Base-by-base conservation (phyloP, 2,113 vertebrate species). In the Phodopus roborovskii region DNA sequence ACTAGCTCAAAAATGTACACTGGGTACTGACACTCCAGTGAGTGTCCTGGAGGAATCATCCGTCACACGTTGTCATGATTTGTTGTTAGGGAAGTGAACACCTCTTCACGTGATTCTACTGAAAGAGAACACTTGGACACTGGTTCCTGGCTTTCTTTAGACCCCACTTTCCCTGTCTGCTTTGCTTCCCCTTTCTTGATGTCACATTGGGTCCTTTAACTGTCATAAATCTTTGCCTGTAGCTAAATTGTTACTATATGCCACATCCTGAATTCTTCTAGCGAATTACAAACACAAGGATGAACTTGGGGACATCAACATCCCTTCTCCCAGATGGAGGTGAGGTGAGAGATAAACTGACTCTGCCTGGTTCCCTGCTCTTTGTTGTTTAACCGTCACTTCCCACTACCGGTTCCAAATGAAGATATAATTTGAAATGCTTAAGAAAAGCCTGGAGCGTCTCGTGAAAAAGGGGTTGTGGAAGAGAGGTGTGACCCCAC, bases 391-490 rank as follows among this genome's bases (percentile, higher is more conserved):
- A 10, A 60, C 13, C 2, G 1, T 68, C 36, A 19, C 62, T 66
- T 56, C 73, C 66, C 39, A 24, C 66, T 60, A 15, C 10, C 10
- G 2, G 17, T 92, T 92, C 64, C 66, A 62, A 50, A 91, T 48
- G 78, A 92, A 95, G 77, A 68, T 8, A 33, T 24, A 82, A 90
- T 6, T 89, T 88, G 87, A 74, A 42, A 45, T 50, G 58, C 71
- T 75, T 84, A 53, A 81, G 70, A 75, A 74, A 91, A 89, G 42
- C 56, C 73, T 60, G 74, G 58, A 87, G 96, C 53, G 33, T 92
- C 91, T 84, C 53, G 24, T 83, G 36, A 48, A 74, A 95, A 82
- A 62, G 53, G 33, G 81, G 36, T 78, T 64, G 74, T 78, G 62
- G 36, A 22, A 82, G 66, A 62, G 10, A 83, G 62, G 12, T 73